Conservation (phyloP, 2,797 vertebrate species). For the Phrynocephalus vlangalii region DNA sequence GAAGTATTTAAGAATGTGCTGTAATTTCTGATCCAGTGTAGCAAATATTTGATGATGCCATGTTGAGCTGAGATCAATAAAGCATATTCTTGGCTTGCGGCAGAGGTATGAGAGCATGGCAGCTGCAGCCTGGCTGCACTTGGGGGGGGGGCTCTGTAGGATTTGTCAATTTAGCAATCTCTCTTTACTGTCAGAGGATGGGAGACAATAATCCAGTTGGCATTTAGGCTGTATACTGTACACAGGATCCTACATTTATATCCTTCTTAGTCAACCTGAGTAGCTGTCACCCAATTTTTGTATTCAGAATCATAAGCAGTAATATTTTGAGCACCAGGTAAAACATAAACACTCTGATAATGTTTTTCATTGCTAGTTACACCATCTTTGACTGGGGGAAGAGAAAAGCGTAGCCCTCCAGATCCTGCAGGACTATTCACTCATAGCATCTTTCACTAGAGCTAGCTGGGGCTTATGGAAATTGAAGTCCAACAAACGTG, state of each 20-base stretch:
- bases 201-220: background rate
- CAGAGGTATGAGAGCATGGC: background rate
- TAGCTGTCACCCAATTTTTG: background rate
- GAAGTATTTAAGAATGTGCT: constrained; percentile 19
- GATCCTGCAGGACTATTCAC: no score
- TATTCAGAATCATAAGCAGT: background rate
- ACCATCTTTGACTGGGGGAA: no score
- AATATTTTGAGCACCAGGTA: background rate
- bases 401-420: no score
- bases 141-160: background rate
- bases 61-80: background rate
- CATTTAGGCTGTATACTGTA: background rate
- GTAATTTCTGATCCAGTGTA: constrained; percentile 4
- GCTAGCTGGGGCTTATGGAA: background rate
- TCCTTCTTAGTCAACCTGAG: background rate
- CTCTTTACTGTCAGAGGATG: background rate
- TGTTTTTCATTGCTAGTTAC: no score
- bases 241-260: background rate
- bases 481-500: background rate
- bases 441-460: background rate
- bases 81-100: background rate
- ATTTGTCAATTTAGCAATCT: background rate
- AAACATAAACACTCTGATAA: no score
- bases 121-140: no score
- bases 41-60: background rate